A percentile compares a stretch with the other conserved stretches of the same genome.
phyloP scores from a whole-genome alignment of 2,113 vertebrate genomes.

The Stomatorhinus ivindoensis region DNA sequence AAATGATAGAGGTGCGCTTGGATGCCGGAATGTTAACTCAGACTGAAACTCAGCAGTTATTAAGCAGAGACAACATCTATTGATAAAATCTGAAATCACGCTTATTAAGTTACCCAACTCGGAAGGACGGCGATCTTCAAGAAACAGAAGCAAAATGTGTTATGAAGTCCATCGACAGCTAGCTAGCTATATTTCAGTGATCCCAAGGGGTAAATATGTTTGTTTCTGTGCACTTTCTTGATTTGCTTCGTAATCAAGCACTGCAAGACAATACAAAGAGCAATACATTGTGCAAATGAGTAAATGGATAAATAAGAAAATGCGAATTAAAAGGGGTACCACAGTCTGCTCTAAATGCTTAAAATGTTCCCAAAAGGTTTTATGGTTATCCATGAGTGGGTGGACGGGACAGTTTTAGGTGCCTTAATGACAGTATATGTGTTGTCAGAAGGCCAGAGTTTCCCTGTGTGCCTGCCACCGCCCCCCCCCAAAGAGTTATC shows the following conservation, averaged over 20 bases:
- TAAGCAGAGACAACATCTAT: neutral
- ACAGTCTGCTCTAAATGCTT: neutral
- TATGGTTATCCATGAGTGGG: too few species aligned
- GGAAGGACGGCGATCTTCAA: neutral
- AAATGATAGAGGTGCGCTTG: neutral
- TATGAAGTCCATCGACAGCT: neutral
- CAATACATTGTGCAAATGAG: neutral
- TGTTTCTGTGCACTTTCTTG: neutral
- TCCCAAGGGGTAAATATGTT: neutral
- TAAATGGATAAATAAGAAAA: neutral
- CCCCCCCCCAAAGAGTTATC: slow-evolving; percentile 7
- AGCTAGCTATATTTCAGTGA: neutral
- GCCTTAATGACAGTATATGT: slow-evolving; percentile 49
- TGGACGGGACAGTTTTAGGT: slow-evolving; percentile 36
- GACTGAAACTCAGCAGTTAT: neutral
- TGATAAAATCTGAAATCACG: neutral
- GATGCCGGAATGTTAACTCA: neutral
- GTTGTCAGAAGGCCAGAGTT: slow-evolving; percentile 44
- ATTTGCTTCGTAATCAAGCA: neutral
- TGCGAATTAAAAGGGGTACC: neutral
- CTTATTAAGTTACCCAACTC: neutral
- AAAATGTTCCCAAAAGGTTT: neutral
- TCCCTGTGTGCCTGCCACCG: slow-evolving; percentile 20
- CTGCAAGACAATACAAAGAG: neutral
- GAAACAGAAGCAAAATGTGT: neutral